These are phyloP conservation scores for Bactericera cockerelli DNA, from an alignment of 1,140 invertebrate species.

Conservation along the genomic window DNA sequence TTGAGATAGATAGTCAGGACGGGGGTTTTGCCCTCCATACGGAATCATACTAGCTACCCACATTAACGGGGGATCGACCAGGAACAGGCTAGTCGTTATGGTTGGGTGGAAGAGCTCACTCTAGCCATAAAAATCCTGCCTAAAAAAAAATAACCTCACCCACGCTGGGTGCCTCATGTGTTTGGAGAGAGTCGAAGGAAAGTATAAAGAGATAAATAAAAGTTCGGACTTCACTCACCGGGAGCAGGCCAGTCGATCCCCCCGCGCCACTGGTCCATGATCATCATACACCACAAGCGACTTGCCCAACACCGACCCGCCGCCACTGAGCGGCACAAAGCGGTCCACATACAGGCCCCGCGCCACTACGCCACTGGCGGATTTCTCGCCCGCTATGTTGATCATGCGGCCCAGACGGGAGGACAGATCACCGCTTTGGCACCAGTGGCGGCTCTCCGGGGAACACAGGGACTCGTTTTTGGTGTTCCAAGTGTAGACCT, in stretches of 20 bases:
- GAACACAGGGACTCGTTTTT: constrained; percentile 9
- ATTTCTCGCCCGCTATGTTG: constrained; percentile 53
- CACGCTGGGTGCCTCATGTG: no score
- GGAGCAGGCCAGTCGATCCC: constrained; percentile 73
- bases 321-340: constrained; percentile 58
- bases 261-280: constrained; percentile 65
- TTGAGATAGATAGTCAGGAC: no score
- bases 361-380: constrained; percentile 43
- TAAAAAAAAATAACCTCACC: no score
- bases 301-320: constrained; percentile 54
- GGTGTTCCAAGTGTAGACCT: neutral
- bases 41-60: no score
- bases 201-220: no score
- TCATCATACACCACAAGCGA: constrained; percentile 82
- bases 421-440: constrained; percentile 33
- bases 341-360: constrained; percentile 62
- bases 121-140: no score
- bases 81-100: no score
- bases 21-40: no score
- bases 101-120: no score
- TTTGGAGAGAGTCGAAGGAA: no score
- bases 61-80: no score
- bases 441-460: neutral
- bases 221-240: constrained; percentile 51
- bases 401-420: constrained; percentile 48